phyloP scores from a whole-genome alignment of 2,797 vertebrate genomes.

The Sebastes cheni region DNA sequence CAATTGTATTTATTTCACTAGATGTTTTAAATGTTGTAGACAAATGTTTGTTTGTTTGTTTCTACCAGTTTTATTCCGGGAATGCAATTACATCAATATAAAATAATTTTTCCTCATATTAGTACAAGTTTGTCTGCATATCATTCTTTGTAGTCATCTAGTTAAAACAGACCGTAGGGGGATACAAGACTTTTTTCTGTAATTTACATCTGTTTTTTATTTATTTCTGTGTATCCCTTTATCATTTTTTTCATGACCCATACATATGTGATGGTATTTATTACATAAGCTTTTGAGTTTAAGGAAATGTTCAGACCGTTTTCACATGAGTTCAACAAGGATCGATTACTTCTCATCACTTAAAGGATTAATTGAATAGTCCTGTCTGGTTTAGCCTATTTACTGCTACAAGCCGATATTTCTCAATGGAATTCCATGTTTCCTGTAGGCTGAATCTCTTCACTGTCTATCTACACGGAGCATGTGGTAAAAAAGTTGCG shows the following conservation, averaged over 20 bases:
- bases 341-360: neutral
- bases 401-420: neutral
- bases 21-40: neutral
- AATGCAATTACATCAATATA: neutral
- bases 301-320: neutral
- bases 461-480: neutral
- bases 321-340: neutral
- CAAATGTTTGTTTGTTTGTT: neutral
- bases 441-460: neutral
- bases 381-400: neutral
- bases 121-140: neutral
- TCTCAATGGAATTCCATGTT: neutral
- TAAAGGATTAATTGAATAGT: neutral
- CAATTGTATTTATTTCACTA: neutral
- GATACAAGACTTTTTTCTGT: neutral
- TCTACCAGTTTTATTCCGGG: neutral
- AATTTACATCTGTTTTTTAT: neutral
- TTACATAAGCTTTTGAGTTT: neutral
- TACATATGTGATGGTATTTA: neutral
- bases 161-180: neutral
- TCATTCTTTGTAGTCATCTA: neutral
- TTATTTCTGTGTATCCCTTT: neutral
- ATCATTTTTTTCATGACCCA: neutral
- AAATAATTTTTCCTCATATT: neutral
- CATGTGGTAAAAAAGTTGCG: neutral